These are phyloP conservation scores for Sphaeramia orbicularis DNA, from an alignment of 2,797 vertebrate species.

Conservation along the genomic window DNA sequence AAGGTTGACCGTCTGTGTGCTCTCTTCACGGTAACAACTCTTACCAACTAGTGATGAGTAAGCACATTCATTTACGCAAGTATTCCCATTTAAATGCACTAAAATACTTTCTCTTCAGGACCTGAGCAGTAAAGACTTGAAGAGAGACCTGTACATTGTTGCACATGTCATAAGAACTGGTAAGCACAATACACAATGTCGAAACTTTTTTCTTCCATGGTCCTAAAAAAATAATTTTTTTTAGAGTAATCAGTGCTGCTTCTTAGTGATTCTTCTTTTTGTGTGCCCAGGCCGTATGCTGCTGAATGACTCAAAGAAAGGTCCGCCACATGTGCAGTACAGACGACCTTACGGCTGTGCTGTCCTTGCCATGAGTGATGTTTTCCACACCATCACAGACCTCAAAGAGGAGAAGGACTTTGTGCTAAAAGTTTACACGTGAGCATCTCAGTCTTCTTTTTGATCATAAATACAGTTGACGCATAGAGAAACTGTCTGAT, in stretches of 20 bases:
- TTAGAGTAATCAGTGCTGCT: background rate
- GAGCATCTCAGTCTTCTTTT: constrained; percentile 78
- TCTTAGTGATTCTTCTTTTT: background rate
- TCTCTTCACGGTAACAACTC: constrained; percentile 92
- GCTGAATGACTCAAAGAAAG: constrained; percentile 98
- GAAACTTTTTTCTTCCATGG: background rate
- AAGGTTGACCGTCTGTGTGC: constrained; percentile 97
- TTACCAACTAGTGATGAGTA: background rate
- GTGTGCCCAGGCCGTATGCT: constrained; percentile 92
- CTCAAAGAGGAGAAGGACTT: constrained; percentile 99
- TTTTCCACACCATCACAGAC: constrained; percentile 95
- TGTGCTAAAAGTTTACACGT: constrained; percentile 99
- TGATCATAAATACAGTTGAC: background rate
- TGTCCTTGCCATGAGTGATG: constrained; percentile 95
- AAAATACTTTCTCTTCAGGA: constrained; percentile 84
- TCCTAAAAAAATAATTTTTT: background rate
- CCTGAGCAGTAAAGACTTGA: constrained; percentile 99
- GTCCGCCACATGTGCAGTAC: constrained; percentile 94
- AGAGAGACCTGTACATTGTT: constrained; percentile 98
- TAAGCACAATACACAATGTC: constrained; percentile 65
- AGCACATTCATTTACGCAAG: background rate
- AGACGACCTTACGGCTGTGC: constrained; percentile 97
- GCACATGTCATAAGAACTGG: constrained; percentile 98
- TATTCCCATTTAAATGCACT: background rate
- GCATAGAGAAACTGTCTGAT: background rate